Evolutionary conservation across 1,140 invertebrate species (phyloP), one percentile per base, ranked within the genome.

Genomic region (Gryllus bimaculatus): DNA sequence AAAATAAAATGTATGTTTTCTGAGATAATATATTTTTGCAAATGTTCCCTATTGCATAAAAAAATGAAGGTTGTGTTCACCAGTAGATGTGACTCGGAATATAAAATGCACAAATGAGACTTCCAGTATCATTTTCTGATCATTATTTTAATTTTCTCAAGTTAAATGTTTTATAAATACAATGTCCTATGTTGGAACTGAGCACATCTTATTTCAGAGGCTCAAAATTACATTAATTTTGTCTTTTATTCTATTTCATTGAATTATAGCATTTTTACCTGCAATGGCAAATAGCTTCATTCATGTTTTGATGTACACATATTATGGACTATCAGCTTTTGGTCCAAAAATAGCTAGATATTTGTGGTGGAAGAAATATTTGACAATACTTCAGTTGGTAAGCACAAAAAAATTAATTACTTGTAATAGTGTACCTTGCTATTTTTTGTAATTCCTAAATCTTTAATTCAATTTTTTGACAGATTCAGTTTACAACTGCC

Each of bases 331-430:
- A 12, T 91, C 94, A 6, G 93, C 95, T 0, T 88, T 96, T 80
- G 96, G 96, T 18, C 94, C 95, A 0, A 83, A 87, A 0, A 88
- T 96, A 39, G 88, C 91, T 83, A 92, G 92, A 84, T 96, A 93
- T 84, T 87, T 97, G 0, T 97, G 95, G 95, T 98, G 95, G 95
- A 98, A 98, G 85, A 96, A 94, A 84, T 96, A 97, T 84, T 89
- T 98, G 76, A 98, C 96, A 0, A 92, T 93, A 78, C 86, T 96
- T 47, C 95, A 96, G 83, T 83, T 91, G 84, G 87, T 89, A 84
- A 85, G 83, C 81, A 15, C 49, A 18, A 73, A 20, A n/a, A 73
- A 26, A n/a, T 21, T 78, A 78, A 78, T 78, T 78, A 21, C 8
- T 8, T 6, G 8, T 48, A 39, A 21, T 48, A 47, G 20, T 47